These are phyloP conservation scores for Watersipora subatra DNA, from an alignment of 1,140 invertebrate genomes.

Conservation along the genomic window DNA sequence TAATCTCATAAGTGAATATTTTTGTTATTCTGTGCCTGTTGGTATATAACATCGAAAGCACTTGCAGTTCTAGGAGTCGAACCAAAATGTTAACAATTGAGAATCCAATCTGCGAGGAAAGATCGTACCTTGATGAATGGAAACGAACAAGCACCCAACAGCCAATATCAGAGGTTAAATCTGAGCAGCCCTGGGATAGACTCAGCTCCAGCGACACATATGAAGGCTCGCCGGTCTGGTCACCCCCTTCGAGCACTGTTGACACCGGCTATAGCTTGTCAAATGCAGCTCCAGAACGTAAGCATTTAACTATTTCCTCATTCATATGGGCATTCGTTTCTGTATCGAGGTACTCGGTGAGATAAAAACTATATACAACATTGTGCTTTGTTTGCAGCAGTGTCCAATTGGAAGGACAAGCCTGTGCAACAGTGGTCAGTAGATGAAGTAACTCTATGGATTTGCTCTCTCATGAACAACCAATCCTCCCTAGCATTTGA, in stretches of 20 bases:
- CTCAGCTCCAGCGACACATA: neutral
- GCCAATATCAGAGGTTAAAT: neutral
- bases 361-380: no score
- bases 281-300: no score
- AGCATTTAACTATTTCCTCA: no score
- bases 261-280: no score
- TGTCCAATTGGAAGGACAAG: conserved; percentile 2
- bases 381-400: no score
- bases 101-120: neutral
- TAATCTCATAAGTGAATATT: neutral
- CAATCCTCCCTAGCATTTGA: neutral
- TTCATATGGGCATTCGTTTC: no score
- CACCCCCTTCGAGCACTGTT: neutral
- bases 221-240: neutral
- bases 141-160: neutral
- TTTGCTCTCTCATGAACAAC: conserved; percentile 4
- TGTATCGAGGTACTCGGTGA: no score
- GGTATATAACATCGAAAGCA: neutral
- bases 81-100: neutral
- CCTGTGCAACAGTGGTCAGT: conserved; percentile 2
- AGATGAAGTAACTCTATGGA: conserved; percentile 6
- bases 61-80: neutral
- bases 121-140: neutral
- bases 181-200: neutral
- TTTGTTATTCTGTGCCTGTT: neutral